phyloP scores from a whole-genome alignment of 2,113 vertebrate genomes.

The Xenopus tropicalis region DNA sequence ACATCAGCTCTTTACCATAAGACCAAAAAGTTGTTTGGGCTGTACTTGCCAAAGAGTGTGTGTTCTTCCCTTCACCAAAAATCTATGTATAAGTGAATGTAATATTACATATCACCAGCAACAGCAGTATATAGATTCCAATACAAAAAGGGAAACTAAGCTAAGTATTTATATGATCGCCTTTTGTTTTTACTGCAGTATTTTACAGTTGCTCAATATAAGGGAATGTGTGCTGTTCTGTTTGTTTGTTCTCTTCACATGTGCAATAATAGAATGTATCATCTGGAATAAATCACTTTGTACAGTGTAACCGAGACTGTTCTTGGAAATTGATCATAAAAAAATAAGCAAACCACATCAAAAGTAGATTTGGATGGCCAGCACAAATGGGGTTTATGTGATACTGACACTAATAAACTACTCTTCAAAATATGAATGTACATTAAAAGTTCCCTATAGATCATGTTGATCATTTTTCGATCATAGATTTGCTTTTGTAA shows the following conservation, averaged over 20 bases:
- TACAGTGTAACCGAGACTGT: conserved; percentile 1
- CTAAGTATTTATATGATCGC: not conserved
- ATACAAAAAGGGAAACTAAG: not conserved
- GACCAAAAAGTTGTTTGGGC: too few species aligned
- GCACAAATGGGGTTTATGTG: too few species aligned
- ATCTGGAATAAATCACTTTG: conserved; percentile 33
- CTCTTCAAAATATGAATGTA: too few species aligned
- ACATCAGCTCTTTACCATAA: too few species aligned
- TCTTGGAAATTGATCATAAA: not conserved
- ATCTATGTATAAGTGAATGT: not conserved
- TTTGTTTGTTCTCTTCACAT: not conserved
- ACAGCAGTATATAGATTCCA: not conserved
- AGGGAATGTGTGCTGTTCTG: not conserved
- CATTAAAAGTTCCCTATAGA: too few species aligned
- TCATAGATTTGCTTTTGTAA: too few species aligned
- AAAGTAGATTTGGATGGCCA: too few species aligned
- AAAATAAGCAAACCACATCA: too few species aligned
- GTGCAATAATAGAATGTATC: conserved; percentile 33
- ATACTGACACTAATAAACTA: too few species aligned
- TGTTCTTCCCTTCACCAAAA: not conserved
- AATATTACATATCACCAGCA: too few species aligned
- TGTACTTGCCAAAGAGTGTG: not conserved
- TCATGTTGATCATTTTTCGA: too few species aligned
- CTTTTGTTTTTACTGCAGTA: not conserved
- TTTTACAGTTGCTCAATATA: not conserved